A percentile compares a stretch with the other conserved stretches of the same genome.
Conservation (phyloP, 1,140 invertebrate species). For the Pissodes strobi region DNA sequence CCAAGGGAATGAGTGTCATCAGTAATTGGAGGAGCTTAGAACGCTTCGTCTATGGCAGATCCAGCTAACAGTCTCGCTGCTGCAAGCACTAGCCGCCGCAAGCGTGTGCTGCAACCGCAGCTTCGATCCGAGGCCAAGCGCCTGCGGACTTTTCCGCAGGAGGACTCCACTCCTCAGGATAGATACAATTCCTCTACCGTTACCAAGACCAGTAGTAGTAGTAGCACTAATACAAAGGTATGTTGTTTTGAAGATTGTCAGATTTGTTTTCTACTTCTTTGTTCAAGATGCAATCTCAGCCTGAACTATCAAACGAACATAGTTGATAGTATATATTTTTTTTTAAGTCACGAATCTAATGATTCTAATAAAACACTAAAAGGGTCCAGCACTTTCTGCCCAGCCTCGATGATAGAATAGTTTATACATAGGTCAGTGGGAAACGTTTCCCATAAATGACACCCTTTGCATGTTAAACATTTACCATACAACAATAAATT, state of each 20-base stretch:
- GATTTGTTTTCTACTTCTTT: background rate
- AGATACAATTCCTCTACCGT: background rate
- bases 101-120: conserved; percentile 55
- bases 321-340: too few species aligned
- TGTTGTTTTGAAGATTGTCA: background rate
- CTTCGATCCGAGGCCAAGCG: conserved; percentile 50
- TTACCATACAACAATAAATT: background rate
- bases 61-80: conserved; percentile 54
- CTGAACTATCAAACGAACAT: background rate
- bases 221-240: conserved; percentile 19
- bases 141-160: conserved; percentile 40
- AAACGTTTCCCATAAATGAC: too few species aligned
- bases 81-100: conserved; percentile 55
- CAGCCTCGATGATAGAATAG: too few species aligned
- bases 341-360: too few species aligned
- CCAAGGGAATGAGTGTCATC: conserved; percentile 55
- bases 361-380: too few species aligned
- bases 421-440: too few species aligned
- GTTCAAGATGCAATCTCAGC: background rate
- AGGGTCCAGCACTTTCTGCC: too few species aligned
- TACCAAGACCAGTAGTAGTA: background rate
- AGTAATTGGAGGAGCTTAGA: conserved; percentile 52
- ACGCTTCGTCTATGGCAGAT: conserved; percentile 57
- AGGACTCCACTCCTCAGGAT: conserved; percentile 26
- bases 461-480: too few species aligned